Evolutionary conservation across 2,113 vertebrate genomes (phyloP).

Genomic region (Gambusia holbrooki): DNA sequence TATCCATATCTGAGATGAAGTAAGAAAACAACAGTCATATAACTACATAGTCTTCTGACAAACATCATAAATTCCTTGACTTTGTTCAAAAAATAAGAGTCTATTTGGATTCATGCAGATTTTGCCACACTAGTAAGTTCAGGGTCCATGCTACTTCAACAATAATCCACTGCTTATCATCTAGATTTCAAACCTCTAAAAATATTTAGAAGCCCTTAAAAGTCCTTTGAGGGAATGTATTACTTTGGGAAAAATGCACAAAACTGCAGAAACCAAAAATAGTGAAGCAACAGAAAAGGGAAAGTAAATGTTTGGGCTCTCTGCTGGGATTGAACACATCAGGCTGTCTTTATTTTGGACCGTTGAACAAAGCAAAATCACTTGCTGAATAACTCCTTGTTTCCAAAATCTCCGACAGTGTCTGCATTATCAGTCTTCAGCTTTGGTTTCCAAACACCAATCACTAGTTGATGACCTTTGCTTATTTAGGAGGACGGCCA

Average conservation of each 20-base stretch:
- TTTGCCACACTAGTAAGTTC: not conserved
- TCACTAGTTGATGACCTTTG: constrained; percentile 41
- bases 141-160: not conserved
- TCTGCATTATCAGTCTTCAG: not conserved
- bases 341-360: too few species aligned
- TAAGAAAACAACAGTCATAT: not conserved
- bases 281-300: not conserved
- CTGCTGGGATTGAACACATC: too few species aligned
- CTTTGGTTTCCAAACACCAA: constrained; percentile 1
- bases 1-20: too few species aligned
- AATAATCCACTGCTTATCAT: not conserved
- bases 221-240: not conserved
- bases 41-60: not conserved
- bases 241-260: not conserved
- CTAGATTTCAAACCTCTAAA: not conserved
- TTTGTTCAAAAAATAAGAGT: not conserved
- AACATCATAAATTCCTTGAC: not conserved
- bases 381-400: not conserved
- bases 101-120: not conserved
- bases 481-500: constrained; percentile 24
- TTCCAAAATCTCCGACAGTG: constrained; percentile 6
- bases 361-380: too few species aligned
- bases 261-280: not conserved
- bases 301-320: too few species aligned
- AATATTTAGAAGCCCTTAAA: not conserved